Evolutionary conservation across 2,888 invertebrate genomes (phyloP), one percentile per base, ranked within the genome.

Genomic region (Drosophila melanosoma): DNA sequence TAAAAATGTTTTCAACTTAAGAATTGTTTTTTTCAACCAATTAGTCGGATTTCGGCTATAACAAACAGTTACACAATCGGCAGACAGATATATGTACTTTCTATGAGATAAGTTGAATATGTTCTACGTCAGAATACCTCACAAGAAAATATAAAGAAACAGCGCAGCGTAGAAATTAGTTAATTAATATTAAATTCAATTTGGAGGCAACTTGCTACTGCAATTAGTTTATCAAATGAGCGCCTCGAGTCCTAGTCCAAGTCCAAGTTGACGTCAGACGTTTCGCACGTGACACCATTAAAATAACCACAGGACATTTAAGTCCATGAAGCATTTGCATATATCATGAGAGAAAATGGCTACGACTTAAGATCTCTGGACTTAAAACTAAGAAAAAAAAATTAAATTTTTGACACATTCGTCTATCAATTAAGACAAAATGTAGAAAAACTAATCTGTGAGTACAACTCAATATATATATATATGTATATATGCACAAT

Each of bases 101-200:
- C 6, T 11, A 2, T 2, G 5, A 12, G 20, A 20, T 15, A 15
- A 8, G 15, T 15, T 15, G 7, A 45, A 20, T 15, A 15, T 20
- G 20, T 20, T 45, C 15, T 4, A 8, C 1, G 20, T 20, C 12
- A 45, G 20, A 20, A 15, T 15, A 23, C 20, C 15, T 45, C 8
- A 45, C 20, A 23, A 8, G 4, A 15, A 23, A 8, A 8, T 8
- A 2, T 78, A 87, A 71, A 59, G 67, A n/a, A 6, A 7, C 82
- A 59, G 64, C 59, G 51, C 74, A 76, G 82, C 80, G 69, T 66
- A 66, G 67, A 79, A 86, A 87, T 86, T 84, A 79, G 82, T 87
- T 84, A 87, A 86, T 87, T 86, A 72, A 84, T 82, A 85, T 84
- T 73, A 79, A 84, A 89, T 86, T 87, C 87, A 86, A 86, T 86